Conservation (phyloP, 2,113 vertebrate genomes). For the Ardeotis arabs region DNA sequence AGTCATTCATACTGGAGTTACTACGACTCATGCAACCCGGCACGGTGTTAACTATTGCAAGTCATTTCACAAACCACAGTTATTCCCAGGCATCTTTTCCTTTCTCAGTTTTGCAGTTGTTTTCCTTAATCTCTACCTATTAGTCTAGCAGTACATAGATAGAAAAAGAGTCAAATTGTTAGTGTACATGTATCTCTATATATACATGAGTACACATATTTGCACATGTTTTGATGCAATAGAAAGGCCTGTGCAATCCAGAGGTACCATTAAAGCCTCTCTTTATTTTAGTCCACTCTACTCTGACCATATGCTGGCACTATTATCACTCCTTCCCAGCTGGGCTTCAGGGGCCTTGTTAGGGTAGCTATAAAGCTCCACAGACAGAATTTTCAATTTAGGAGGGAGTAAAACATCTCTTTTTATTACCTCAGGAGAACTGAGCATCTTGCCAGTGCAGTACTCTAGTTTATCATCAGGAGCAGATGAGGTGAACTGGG, state of each 20-base stretch:
- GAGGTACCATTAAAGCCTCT: neutral
- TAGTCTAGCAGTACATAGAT: neutral
- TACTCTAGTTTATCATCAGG: neutral
- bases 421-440: slow-evolving; percentile 4
- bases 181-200: rapidly evolving
- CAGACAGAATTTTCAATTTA: slow-evolving; percentile 18
- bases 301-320: neutral
- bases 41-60: neutral
- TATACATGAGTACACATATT: neutral
- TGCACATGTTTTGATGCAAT: neutral
- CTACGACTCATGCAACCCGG: neutral
- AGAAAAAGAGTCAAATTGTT: neutral
- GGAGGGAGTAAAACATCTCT: neutral
- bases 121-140: neutral
- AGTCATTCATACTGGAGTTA: neutral
- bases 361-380: neutral
- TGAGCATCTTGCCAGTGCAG: neutral
- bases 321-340: neutral
- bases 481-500: neutral
- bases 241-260: neutral
- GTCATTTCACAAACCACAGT: neutral
- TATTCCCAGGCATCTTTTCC: neutral
- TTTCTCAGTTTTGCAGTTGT: neutral
- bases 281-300: neutral
- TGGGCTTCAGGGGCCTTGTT: neutral